Base-by-base conservation (phyloP, 92 coral and sea anemone genomes). In the Phymanthus crucifer region DNA sequence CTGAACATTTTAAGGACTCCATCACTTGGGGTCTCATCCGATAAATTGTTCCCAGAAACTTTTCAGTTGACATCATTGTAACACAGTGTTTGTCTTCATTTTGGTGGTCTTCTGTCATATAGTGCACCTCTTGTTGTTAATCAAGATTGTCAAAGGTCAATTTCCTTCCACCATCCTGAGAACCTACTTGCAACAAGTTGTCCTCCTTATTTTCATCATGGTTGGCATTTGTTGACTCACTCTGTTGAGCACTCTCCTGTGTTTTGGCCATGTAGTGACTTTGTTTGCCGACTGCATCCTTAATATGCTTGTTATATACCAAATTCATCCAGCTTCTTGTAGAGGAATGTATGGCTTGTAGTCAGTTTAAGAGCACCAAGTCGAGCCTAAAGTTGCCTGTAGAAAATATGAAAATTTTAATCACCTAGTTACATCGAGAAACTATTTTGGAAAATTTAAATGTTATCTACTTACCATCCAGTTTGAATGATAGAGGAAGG, bases 381-480 rank as follows among this genome's bases (percentile, higher is more conserved):
- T 73, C 91, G 81, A 72, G 86, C 88, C n/a, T 64, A 90, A 83
- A 72, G 94, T 87, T 75, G 87, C 84, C 91, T 90, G 75, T 18
- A 52, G 26, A 72, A 35, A 27, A 75, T 69, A 68, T 66, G 64
- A 52, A 56, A 58, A 66, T 40, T 34, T 71, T 11, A 13, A 35
- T 35, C 31, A 35, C 10, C 36, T 3, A 33, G 4, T 7, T 65
- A 13, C 17, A 48, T 19, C n/a, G 3, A 13, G 68, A 32, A 65
- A 65, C 32, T 66, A 66, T 4, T 66, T 72, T 24, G 17, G n/a
- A 72, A 72, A 52, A 18, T 9, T 52, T 19, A 52, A 3, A 52
- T 46, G 47, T 5, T 8, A 35, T 71, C 12, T 71, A 84, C 91
- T 78, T 87, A 87, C 87, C 80, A 72, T 37, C 94, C 89, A 87